Base-by-base conservation (phyloP, 2,888 invertebrate species). In the Calameuta filiformis region DNA sequence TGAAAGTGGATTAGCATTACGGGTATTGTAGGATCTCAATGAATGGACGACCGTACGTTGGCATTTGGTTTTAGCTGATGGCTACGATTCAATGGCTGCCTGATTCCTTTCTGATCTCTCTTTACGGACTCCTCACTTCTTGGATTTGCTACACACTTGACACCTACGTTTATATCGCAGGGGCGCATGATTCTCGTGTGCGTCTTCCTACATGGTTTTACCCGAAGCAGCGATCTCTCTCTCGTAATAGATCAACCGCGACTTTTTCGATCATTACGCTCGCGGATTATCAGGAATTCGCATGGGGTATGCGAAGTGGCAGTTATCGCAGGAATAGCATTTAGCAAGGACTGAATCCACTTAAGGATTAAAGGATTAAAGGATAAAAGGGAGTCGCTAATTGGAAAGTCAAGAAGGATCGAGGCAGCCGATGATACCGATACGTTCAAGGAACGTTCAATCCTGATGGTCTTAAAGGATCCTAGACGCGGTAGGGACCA, bases 1-100 rank as follows among this genome's bases (percentile, higher is more conserved):
- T 56, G 9, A 56, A 56, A 2, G 56, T 56, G 88, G 89, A 87
- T 89, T 89, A 89, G 86, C 89, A 89, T 89, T 89, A 89, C 84
- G 84, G 80, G 82, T 80, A 89, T 89, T 89, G 89, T 89, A 81
- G 77, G 35, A 73, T n/a, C 68, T 75, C 76, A 77, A 82, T 33
- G 71, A 83, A 86, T 77, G 82, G 79, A 77, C 82, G 82, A 81
- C 80, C 87, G 81, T 86, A 88, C 83, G 82, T 87, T 85, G 79
- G 87, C 82, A 85, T 86, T 87, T 83, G 79, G 81, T 81, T 83
- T 76, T 76, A 75, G 71, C 75, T 56, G 68, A 75, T 69, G 69
- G 69, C 75, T 31, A 40, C 77, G 77, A 68, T 76, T 85, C 86
- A 86, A 87, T 87, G 84, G 82, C 68, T 75, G 34, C 69, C 82